A percentile compares a stretch with the other conserved stretches of the same genome.
Evolutionary conservation across 2,888 invertebrate species (phyloP).

Genomic region (Camptogramma bilineatum): DNA sequence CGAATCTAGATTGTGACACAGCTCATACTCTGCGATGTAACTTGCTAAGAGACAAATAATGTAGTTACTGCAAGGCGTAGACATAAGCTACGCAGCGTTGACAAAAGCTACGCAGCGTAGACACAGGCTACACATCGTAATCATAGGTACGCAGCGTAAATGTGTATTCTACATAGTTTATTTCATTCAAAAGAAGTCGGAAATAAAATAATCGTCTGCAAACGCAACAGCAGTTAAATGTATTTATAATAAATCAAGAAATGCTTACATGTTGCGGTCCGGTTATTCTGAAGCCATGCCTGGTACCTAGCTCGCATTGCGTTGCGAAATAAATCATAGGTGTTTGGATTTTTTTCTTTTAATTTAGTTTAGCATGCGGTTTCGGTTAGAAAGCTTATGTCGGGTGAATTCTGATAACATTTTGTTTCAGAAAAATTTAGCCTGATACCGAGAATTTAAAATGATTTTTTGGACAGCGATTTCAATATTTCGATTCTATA

Average conservation of each 20-base stretch:
- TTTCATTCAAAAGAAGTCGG: not conserved
- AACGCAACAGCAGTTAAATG: constrained; percentile 46
- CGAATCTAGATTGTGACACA: constrained; percentile 14
- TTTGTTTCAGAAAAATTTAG: constrained; percentile 4
- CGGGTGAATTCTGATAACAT: constrained; percentile 9
- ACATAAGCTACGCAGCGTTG: not conserved
- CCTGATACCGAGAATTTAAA: constrained; percentile 2
- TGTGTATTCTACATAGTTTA: not conserved
- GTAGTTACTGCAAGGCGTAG: no score
- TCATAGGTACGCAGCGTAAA: no score
- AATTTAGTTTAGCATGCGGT: constrained; percentile 58
- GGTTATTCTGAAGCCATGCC: constrained; percentile 83
- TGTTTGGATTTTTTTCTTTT: constrained; percentile 42
- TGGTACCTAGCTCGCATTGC: constrained; percentile 58
- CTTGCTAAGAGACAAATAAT: no score
- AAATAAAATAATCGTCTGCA: constrained; percentile 45
- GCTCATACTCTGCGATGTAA: not conserved
- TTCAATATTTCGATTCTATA: constrained; percentile 2
- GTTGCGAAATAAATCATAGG: constrained; percentile 45
- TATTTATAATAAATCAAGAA: constrained; percentile 52
- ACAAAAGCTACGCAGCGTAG: not conserved
- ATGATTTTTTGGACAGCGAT: constrained; percentile 1
- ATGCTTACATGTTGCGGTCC: constrained; percentile 75
- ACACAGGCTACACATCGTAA: constrained; percentile 8
- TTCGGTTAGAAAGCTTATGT: constrained; percentile 54